Evolutionary conservation across 2,888 invertebrate genomes (phyloP).

Genomic region (Operophtera brumata): DNA sequence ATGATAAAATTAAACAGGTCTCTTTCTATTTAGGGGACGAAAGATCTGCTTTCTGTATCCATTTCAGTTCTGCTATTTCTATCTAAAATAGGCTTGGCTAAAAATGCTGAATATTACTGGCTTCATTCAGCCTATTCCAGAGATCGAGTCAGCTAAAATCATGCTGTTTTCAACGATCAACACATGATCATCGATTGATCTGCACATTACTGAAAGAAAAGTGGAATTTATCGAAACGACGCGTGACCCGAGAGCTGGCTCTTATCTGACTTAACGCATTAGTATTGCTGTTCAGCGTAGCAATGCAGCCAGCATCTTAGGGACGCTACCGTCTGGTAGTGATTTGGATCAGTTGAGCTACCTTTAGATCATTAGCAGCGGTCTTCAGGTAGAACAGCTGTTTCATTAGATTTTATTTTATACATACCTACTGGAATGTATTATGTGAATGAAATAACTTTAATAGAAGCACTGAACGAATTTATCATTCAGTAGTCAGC

Average conservation of each 20-base stretch:
- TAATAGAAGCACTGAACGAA: neutral
- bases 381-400: too few species aligned
- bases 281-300: too few species aligned
- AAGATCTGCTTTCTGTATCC: slow-evolving; percentile 6
- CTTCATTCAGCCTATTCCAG: neutral
- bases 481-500: neutral
- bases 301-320: too few species aligned
- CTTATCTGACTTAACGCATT: too few species aligned
- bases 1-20: neutral
- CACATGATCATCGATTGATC: neutral
- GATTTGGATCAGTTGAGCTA: too few species aligned
- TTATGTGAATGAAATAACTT: neutral
- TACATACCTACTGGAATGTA: too few species aligned
- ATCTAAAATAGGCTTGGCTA: neutral
- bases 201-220: neutral
- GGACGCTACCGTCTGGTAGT: too few species aligned
- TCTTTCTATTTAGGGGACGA: slow-evolving; percentile 5
- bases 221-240: neutral
- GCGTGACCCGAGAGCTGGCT: too few species aligned
- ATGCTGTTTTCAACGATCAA: neutral
- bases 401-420: too few species aligned
- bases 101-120: neutral
- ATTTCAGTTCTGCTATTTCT: neutral
- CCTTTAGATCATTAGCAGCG: too few species aligned
- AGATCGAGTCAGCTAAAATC: neutral